Conservation (phyloP, 2,888 invertebrate genomes). For the Tortricodes alternella region DNA sequence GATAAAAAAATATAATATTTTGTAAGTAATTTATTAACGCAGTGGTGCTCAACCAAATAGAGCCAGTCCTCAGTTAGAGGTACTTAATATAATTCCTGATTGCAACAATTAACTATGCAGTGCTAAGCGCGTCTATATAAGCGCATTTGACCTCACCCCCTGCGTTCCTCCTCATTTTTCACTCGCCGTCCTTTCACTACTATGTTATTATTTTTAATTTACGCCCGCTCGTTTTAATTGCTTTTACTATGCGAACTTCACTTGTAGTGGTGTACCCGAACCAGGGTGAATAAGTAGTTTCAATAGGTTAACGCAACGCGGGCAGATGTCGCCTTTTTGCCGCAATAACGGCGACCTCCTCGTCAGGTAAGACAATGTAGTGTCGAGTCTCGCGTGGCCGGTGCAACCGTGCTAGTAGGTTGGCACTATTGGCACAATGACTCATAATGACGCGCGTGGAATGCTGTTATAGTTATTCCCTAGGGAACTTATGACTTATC, state of each 20-base stretch:
- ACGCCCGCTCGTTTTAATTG: constrained; percentile 44
- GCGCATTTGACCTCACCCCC: constrained; percentile 9
- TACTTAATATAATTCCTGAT: not conserved
- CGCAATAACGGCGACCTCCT: constrained; percentile 46
- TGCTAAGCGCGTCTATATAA: not conserved
- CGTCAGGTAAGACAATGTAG: constrained; percentile 46
- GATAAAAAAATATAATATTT: too few species aligned
- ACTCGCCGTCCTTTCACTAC: constrained; percentile 30
- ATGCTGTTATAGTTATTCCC: too few species aligned
- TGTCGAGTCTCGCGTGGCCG: not conserved
- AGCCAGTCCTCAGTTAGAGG: not conserved
- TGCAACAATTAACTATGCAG: not conserved
- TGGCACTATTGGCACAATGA: too few species aligned
- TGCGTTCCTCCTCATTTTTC: constrained; percentile 27
- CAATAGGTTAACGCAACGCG: constrained; percentile 17
- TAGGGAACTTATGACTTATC: too few species aligned
- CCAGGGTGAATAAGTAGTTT: constrained; percentile 18
- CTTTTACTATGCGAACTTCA: constrained; percentile 39
- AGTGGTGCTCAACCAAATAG: too few species aligned
- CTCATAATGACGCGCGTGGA: too few species aligned
- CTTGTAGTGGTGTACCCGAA: constrained; percentile 36
- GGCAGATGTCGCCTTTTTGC: constrained; percentile 53
- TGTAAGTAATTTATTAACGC: too few species aligned
- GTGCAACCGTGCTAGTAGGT: too few species aligned
- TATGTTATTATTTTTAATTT: constrained; percentile 50